These are phyloP conservation scores for Apis cerana DNA, from an alignment of 1,140 invertebrate species.

Conservation along the genomic window DNA sequence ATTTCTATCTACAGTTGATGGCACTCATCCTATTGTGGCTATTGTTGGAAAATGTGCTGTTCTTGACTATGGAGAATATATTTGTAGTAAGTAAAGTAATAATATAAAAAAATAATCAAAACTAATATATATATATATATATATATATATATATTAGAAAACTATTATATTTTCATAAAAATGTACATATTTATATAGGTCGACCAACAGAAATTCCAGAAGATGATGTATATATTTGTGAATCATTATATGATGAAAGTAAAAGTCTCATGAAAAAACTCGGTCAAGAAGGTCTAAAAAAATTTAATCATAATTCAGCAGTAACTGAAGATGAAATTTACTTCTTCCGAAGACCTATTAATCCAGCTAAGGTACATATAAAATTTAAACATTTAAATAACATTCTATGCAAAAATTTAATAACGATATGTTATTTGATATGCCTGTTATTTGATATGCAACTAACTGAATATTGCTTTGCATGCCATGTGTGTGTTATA, in stretches of 20 bases:
- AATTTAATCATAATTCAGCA: constrained; percentile 89
- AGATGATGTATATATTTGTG: constrained; percentile 95
- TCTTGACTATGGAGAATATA: constrained; percentile 94
- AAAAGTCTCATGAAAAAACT: constrained; percentile 91
- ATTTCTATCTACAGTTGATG: constrained; percentile 94
- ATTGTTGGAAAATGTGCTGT: constrained; percentile 96
- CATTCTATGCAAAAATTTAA: constrained; percentile 11
- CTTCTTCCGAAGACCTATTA: constrained; percentile 90
- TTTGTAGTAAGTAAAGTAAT: constrained; percentile 92
- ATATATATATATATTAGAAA: neutral
- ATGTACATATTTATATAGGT: constrained; percentile 81
- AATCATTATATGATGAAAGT: constrained; percentile 95
- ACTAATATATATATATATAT: neutral
- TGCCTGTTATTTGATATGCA: constrained; percentile 50
- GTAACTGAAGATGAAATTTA: constrained; percentile 97
- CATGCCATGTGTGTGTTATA: constrained; percentile 75
- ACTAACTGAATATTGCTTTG: constrained; percentile 67
- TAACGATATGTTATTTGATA: constrained; percentile 36
- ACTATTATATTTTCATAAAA: constrained; percentile 1
- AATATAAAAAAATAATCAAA: constrained; percentile 6
- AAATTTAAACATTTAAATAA: constrained; percentile 41
- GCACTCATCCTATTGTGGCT: constrained; percentile 93
- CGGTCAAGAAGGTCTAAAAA: constrained; percentile 88
- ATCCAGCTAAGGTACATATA: constrained; percentile 86
- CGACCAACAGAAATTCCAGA: constrained; percentile 97